phyloP scores from a whole-genome alignment of 2,113 vertebrate species.

The Elanoides forficatus region DNA sequence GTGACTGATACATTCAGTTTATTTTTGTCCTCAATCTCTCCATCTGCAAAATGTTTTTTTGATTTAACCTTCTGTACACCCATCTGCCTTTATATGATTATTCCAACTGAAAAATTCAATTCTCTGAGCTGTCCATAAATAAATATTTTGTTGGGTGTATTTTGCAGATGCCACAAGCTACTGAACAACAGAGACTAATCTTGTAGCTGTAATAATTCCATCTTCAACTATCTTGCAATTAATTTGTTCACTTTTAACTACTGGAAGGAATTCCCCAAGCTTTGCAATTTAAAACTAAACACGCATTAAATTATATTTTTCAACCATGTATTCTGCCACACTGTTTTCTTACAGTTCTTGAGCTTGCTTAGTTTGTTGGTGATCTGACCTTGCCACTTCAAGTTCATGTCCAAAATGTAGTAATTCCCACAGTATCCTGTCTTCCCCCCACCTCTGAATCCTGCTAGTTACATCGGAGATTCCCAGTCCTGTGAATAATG shows the following conservation, averaged over 20 bases:
- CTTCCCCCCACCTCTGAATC: not conserved
- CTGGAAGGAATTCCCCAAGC: not conserved
- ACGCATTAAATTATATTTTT: not conserved
- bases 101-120: not conserved
- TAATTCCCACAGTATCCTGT: not conserved
- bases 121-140: not conserved
- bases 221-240: not conserved
- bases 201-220: not conserved
- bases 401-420: not conserved
- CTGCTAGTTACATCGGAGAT: not conserved
- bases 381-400: not conserved
- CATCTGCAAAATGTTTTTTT: not conserved
- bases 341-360: not conserved
- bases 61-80: not conserved
- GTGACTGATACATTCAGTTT: not conserved
- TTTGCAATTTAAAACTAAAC: not conserved
- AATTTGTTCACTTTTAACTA: not conserved
- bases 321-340: not conserved
- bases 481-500: slow-evolving; percentile 1
- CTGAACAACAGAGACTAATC: not conserved
- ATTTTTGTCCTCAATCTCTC: not conserved
- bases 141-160: not conserved
- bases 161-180: not conserved
- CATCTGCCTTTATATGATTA: not conserved
- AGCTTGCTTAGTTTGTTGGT: not conserved